Evolutionary conservation across 2,797 vertebrate genomes (phyloP), one percentile per base, ranked within the genome.

Genomic region (Hafferia zeledoni): DNA sequence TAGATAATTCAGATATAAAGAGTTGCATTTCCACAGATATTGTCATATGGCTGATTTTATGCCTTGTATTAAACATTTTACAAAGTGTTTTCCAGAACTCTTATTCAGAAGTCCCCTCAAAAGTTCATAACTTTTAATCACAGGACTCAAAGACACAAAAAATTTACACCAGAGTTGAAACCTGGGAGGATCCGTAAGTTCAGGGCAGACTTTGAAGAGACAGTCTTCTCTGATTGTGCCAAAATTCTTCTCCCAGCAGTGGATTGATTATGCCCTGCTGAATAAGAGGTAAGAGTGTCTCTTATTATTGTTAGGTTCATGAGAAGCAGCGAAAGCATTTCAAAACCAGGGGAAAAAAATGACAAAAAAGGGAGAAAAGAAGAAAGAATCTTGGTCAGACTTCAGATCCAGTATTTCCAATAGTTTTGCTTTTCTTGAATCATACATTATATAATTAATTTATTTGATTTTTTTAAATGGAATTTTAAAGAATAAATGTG

Each of bases 231-330:
- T 71, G 27, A 37, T 59, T 93, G 27, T 78, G 56, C 46, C 39
- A 89, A 59, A 89, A 89, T 95, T 91, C 37, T 44, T 91, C 41
- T 84, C 68, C 75, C 47, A 85, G 78, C 24, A 83, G 69, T 57
- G 63, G 17, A 68, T 13, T 90, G 47, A 77, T 88, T 91, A 89
- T 67, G 19, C 30, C 27, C 35, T 79, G 64, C 20, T 77, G 70
- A 89, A 87, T 61, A 88, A 46, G 35, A 78, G 4, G 84, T 61
- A 88, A 46, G 35, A 78, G 4, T 31, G 15, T 43, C 23, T 80
- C 24, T 85, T 87, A 89, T 65, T 81, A 60, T 56, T 76, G 10
- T 52, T 52, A 77, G 27, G 16, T 67, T 55, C 6, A 12, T 79
- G 56, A 76, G 67, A 83, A 64, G n/a, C 8, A 84, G 28, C 37